A percentile compares a stretch with the other conserved stretches of the same genome.
phyloP scores from a whole-genome alignment of 1,140 invertebrate genomes.

The Eriocheir sinensis region DNA sequence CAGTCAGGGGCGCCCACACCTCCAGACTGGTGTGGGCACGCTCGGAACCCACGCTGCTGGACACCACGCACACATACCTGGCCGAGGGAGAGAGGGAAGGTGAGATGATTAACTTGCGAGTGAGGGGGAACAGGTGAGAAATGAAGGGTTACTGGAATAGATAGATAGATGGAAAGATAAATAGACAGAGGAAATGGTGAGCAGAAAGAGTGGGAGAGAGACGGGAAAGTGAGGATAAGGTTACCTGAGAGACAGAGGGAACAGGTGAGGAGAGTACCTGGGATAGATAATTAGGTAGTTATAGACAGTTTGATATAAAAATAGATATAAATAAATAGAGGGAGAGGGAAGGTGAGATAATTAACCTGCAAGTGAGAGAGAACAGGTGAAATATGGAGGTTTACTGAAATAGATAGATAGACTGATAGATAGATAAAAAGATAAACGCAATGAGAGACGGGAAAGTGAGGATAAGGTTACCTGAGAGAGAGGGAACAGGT shows the following conservation, averaged over 20 bases:
- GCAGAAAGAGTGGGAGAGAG: conserved; percentile 16
- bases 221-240: neutral
- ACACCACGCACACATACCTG: conserved; percentile 75
- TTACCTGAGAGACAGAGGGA: neutral
- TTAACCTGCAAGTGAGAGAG: too few relatives aligned
- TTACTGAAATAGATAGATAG: too few relatives aligned
- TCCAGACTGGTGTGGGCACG: conserved; percentile 70
- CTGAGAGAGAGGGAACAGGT: too few relatives aligned
- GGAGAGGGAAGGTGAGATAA: neutral
- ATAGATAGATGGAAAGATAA: neutral
- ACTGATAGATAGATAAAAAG: too few relatives aligned
- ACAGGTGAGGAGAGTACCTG: neutral
- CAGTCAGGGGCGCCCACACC: conserved; percentile 86
- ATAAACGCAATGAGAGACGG: too few relatives aligned
- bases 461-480: too few relatives aligned
- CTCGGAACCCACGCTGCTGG: conserved; percentile 73
- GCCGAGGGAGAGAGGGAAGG: neutral
- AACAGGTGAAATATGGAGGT: too few relatives aligned
- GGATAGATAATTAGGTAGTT: neutral
- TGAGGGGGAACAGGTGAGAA: neutral
- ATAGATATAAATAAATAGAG: conserved; percentile 16
- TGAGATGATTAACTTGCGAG: too few relatives aligned
- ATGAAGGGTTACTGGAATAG: neutral
- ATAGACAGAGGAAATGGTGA: too few relatives aligned
- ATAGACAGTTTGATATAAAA: neutral